phyloP scores from a whole-genome alignment of 2,888 invertebrate species.

The Galeruca laticollis region DNA sequence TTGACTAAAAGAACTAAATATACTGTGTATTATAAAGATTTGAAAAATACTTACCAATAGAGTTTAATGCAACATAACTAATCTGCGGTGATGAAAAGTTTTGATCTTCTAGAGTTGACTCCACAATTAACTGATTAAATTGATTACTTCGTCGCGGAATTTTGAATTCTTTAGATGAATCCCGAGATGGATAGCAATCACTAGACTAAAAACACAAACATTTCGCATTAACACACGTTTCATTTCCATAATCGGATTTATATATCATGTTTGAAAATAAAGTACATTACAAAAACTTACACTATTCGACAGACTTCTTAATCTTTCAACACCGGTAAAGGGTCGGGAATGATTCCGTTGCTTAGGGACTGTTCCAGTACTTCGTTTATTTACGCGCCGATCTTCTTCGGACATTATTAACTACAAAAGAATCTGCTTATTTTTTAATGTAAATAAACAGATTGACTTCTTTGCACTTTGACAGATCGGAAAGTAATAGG shows the following conservation, averaged over 20 bases:
- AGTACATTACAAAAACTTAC: constrained; percentile 53
- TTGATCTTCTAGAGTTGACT: constrained; percentile 50
- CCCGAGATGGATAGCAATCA: constrained; percentile 54
- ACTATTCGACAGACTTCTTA: constrained; percentile 61
- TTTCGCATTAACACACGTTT: constrained; percentile 29
- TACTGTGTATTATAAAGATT: neutral
- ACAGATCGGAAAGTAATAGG: neutral
- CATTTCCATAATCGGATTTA: constrained; percentile 37
- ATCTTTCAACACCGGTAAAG: constrained; percentile 51
- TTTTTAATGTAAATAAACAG: neutral
- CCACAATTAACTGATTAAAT: constrained; percentile 54
- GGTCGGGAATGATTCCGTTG: constrained; percentile 54
- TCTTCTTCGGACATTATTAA: constrained; percentile 61
- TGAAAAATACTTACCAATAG: constrained; percentile 34
- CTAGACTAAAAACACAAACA: constrained; percentile 53
- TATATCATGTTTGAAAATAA: constrained; percentile 7
- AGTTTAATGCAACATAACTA: constrained; percentile 33
- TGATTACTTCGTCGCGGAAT: constrained; percentile 56
- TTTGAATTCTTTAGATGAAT: constrained; percentile 52
- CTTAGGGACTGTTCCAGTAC: constrained; percentile 78
- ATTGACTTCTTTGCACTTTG: neutral
- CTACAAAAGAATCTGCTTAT: neutral
- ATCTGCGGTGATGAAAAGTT: constrained; percentile 36
- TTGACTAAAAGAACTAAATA: neutral
- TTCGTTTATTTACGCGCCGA: constrained; percentile 61